A percentile compares a stretch with the other conserved stretches of the same genome.
These are phyloP conservation scores for Urocitellus parryii DNA, from an alignment of 2,113 vertebrate species.

Conservation along the genomic window DNA sequence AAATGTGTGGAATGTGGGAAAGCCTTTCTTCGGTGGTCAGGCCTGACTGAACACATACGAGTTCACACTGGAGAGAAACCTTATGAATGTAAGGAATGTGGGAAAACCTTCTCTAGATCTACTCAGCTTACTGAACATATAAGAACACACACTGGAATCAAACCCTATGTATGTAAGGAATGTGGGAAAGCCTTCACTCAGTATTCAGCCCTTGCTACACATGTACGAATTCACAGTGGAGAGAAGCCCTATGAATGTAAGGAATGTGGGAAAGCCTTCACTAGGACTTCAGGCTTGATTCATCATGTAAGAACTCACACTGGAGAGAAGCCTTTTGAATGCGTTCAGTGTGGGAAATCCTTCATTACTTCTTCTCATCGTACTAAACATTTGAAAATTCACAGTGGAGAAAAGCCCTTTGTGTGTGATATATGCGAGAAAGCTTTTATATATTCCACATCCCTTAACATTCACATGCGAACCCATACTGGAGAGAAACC, in stretches of 20 bases:
- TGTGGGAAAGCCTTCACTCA: conserved; percentile 65
- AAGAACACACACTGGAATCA: conserved; percentile 60
- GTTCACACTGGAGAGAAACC: conserved; percentile 67
- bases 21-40: conserved; percentile 61
- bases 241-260: conserved; percentile 59
- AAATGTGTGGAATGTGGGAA: conserved; percentile 65
- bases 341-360: conserved; percentile 43
- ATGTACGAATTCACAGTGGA: conserved; percentile 47
- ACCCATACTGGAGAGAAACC: conserved; percentile 51
- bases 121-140: conserved; percentile 55
- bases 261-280: conserved; percentile 62
- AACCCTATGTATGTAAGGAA: conserved; percentile 62
- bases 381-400: conserved; percentile 46
- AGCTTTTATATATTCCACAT: conserved; percentile 14
- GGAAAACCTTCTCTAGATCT: conserved; percentile 58
- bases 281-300: conserved; percentile 40
- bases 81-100: conserved; percentile 62
- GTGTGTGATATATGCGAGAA: conserved; percentile 30
- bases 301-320: conserved; percentile 51
- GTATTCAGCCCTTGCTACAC: conserved; percentile 59
- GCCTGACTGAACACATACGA: conserved; percentile 56
- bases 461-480: conserved; percentile 55
- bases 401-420: conserved; percentile 60
- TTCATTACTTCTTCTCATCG: conserved; percentile 47
- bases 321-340: conserved; percentile 60